Base-by-base conservation (phyloP, 2,797 vertebrate genomes). In the Pterois miles region DNA sequence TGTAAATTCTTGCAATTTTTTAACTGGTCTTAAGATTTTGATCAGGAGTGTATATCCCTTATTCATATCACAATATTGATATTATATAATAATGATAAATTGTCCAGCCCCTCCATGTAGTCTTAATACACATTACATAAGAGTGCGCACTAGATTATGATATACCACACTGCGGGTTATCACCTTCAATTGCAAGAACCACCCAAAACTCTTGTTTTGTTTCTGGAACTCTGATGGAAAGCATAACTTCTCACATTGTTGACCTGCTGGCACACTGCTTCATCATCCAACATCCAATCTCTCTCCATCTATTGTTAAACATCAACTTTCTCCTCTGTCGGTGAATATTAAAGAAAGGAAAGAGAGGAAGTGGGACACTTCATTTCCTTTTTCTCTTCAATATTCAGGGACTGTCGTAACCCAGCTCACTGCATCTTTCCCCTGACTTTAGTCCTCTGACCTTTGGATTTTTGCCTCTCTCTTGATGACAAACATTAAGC, bases 201-300 rank as follows among this genome's bases (percentile, higher is more conserved):
- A 54, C 56, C 29, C 57, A 20, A 65, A 57, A 72, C 58, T 60
- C 23, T 7, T 18, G 46, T 78, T 80, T 69, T 65, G 80, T 82
- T 70, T 58, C 40, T 53, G 18, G 10, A 60, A 77, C 54, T 73
- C n/a, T 54, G 29, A 58, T 54, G 43, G 70, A 27, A 83, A 65
- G 53, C 73, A 71, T 52, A 64, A 23, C 67, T 72, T 84, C 60
- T 67, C 62, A 67, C 36, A 68, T 34, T 60, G 59, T 56, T 76
- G 78, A 82, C 76, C 70, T 78, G 59, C 54, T 76, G 76, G 22
- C 50, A 56, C 64, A 8, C 50, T 20, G 56, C 80, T 84, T 71
- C 43, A 82, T 82, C 81, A 73, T 71, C 71, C 66, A 65, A 27
- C 23, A n/a, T 68, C 40, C 40, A 46, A 46, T 74, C 63, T 65